These are phyloP conservation scores for Nomada ferruginata DNA, from an alignment of 2,888 invertebrate genomes.

Conservation along the genomic window DNA sequence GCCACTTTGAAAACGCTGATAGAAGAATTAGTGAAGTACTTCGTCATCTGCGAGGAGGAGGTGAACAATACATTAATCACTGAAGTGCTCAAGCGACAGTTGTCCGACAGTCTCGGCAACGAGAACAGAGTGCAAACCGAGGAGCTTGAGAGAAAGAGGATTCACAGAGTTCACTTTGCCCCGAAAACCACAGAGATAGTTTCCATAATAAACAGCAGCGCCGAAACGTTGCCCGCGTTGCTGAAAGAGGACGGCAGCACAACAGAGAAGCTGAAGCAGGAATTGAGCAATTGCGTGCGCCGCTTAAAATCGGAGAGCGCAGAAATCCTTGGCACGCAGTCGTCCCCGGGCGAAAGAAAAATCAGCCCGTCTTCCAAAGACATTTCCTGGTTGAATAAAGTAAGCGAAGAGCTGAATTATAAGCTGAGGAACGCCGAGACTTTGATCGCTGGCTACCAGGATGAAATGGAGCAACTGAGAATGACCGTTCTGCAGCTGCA, in stretches of 20 bases:
- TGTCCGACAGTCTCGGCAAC: constrained; percentile 12
- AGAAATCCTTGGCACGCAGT: constrained; percentile 88
- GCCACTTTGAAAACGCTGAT: constrained; percentile 88
- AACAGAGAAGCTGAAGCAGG: constrained; percentile 87
- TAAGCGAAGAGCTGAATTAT: constrained; percentile 82
- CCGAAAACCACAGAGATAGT: constrained; percentile 87
- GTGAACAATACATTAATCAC: constrained; percentile 90
- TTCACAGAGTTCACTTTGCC: constrained; percentile 89
- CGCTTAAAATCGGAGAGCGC: constrained; percentile 89
- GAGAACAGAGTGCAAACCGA: constrained; percentile 58
- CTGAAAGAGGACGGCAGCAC: constrained; percentile 85
- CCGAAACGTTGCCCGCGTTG: constrained; percentile 86
- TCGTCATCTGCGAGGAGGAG: constrained; percentile 91
- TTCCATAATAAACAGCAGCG: constrained; percentile 85
- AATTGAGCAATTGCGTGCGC: constrained; percentile 89
- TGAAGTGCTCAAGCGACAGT: constrained; percentile 85
- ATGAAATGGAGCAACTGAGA: constrained; percentile 85
- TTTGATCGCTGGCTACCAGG: constrained; percentile 84
- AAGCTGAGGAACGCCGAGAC: constrained; percentile 87
- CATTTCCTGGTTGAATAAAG: constrained; percentile 68
- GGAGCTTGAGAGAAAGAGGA: constrained; percentile 55
- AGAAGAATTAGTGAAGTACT: constrained; percentile 90
- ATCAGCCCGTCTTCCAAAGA: constrained; percentile 69
- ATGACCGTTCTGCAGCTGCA: constrained; percentile 87
- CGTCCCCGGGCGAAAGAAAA: constrained; percentile 69